These are phyloP conservation scores for Turdus rufiventris DNA, from an alignment of 2,113 vertebrate genomes.

Conservation along the genomic window DNA sequence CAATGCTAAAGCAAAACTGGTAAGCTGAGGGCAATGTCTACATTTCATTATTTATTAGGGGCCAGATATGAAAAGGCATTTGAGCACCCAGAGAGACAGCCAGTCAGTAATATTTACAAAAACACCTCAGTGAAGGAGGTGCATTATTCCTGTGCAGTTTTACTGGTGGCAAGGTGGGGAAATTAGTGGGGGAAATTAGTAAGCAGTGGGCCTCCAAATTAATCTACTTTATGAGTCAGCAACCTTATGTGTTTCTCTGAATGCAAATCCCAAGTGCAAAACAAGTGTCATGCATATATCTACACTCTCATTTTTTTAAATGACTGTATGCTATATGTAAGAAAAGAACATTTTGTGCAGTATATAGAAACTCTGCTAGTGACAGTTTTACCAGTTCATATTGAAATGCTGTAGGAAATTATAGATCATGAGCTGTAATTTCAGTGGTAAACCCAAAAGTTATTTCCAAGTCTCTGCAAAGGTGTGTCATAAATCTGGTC, in stretches of 20 bases:
- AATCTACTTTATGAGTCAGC: background rate
- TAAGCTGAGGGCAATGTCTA: conserved; percentile 50
- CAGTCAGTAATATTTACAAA: background rate
- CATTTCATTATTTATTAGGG: conserved; percentile 47
- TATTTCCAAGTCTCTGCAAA: conserved; percentile 33
- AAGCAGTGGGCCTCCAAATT: background rate
- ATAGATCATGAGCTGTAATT: conserved; percentile 19
- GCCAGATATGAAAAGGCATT: conserved; percentile 6
- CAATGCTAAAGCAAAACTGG: conserved; percentile 18
- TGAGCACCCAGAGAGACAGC: background rate
- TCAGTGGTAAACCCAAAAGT: conserved; percentile 21
- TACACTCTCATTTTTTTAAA: background rate
- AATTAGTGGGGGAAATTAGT: background rate
- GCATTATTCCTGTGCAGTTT: background rate
- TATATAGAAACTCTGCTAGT: background rate
- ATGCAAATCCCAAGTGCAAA: background rate
- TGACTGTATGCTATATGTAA: background rate
- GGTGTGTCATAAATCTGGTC: conserved; percentile 30
- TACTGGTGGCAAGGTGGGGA: background rate
- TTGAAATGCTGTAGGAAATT: conserved; percentile 33
- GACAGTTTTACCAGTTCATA: background rate
- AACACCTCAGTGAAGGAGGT: background rate
- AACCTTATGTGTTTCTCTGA: background rate
- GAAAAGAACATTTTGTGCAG: background rate
- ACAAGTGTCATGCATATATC: background rate